phyloP scores from a whole-genome alignment of 2,888 invertebrate genomes.

The Latrodectus elegans region DNA sequence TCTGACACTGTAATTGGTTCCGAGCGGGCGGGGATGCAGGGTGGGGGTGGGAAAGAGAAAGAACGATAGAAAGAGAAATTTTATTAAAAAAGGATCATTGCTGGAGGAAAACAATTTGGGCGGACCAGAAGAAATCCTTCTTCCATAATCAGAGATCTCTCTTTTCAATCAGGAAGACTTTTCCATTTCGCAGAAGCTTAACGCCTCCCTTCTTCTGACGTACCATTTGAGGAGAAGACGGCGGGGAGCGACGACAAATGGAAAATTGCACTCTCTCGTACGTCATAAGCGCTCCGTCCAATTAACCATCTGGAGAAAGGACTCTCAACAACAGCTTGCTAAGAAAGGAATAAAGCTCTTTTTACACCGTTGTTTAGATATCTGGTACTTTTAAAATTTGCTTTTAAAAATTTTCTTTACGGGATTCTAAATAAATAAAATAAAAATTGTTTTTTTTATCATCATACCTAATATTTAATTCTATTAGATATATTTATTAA shows the following conservation, averaged over 20 bases:
- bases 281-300: no score
- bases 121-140: conserved; percentile 67
- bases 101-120: conserved; percentile 67
- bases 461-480: no score
- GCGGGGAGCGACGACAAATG: conserved; percentile 32
- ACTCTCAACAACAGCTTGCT: no score
- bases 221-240: conserved; percentile 39
- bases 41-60: conserved; percentile 12
- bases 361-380: no score
- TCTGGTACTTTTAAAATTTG: no score
- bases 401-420: no score
- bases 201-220: conserved; percentile 66
- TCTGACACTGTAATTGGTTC: conserved; percentile 41
- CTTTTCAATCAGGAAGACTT: conserved; percentile 69
- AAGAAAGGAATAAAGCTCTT: no score
- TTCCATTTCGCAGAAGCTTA: conserved; percentile 69
- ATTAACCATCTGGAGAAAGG: no score
- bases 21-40: conserved; percentile 19
- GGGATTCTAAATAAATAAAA: no score
- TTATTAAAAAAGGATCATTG: conserved; percentile 66
- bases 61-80: conserved; percentile 53
- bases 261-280: not conserved
- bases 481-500: no score
- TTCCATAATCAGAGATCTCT: conserved; percentile 69
- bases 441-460: no score